These are phyloP conservation scores for Nothocercus julius DNA, from an alignment of 2,113 vertebrate species.

Conservation along the genomic window DNA sequence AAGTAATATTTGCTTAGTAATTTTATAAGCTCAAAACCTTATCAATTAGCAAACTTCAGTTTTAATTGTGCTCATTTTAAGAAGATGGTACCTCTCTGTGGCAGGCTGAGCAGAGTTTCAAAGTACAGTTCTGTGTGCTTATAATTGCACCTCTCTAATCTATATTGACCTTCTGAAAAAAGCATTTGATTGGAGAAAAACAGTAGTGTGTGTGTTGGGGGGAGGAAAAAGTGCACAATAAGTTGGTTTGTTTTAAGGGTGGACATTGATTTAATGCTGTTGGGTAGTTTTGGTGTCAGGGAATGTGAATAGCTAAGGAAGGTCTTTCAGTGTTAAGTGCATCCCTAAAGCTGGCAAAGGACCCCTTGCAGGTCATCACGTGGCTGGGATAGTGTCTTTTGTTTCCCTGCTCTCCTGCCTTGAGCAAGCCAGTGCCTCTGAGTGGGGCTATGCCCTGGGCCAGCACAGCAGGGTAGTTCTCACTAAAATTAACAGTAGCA, in stretches of 20 bases:
- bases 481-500: not conserved
- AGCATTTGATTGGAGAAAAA: slow-evolving; percentile 10
- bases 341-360: not conserved
- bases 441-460: not conserved
- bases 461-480: not conserved
- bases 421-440: not conserved
- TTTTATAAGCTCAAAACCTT: not conserved
- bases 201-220: not conserved
- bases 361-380: not conserved
- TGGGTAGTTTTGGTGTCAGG: not conserved
- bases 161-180: slow-evolving; percentile 49
- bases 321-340: not conserved
- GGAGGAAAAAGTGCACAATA: not conserved
- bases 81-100: slow-evolving; percentile 40
- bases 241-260: slow-evolving; percentile 31
- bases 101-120: slow-evolving; percentile 56
- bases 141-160: slow-evolving; percentile 40
- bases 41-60: slow-evolving; percentile 47
- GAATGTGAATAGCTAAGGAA: not conserved
- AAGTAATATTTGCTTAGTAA: slow-evolving; percentile 37
- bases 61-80: not conserved
- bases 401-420: not conserved
- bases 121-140: slow-evolving; percentile 55
- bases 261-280: slow-evolving; percentile 2
- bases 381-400: not conserved